Evolutionary conservation across 2,888 invertebrate genomes (phyloP), one percentile per base, ranked within the genome.

Genomic region (Incurvaria masculella): DNA sequence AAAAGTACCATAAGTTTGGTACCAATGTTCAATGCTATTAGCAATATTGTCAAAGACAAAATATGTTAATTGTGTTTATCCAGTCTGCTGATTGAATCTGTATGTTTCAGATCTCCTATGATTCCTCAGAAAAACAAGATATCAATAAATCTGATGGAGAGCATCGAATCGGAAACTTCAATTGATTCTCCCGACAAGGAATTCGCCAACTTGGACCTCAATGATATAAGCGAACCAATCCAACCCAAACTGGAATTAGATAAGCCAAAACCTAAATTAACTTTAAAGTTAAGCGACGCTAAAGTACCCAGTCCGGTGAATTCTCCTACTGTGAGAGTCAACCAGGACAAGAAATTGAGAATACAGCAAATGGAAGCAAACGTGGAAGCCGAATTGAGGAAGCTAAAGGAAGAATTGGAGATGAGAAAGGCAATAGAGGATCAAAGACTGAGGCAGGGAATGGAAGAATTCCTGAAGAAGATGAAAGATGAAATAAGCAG

Each of bases 351-450:
- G 33, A 33, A 33, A 11, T 3, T 11, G 14, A 33, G 33, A 33
- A 21, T 41, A 16, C 21, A 18, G 19, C 51, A 50, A 42, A 47
- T 61, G 49, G 60, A 62, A 49, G 59, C 57, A 18, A 64, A 66
- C 40, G 64, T 69, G 14, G 76, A 81, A 59, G 78, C 75, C 49
- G 81, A 81, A 61, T 65, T 83, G 53, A 75, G 81, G 55, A 60
- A 66, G 53, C 66, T 83, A 44, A 81, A 81, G 56, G 76, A 81
- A 52, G 83, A 84, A 46, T 75, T 84, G 57, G 76, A 82, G 51
- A 72, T 73, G 50, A 81, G 61, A 66, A 84, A 68, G 57, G 83
- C 62, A 69, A 82, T 61, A 64, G 76, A 63, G 79, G 82, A 65
- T 60, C 79, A 21, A 61, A 66, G 33, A 58, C 59, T 20, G 68